Evolutionary conservation across 2,888 invertebrate genomes (phyloP), one percentile per base, ranked within the genome.

Genomic region (Meghimatium bilineatum): DNA sequence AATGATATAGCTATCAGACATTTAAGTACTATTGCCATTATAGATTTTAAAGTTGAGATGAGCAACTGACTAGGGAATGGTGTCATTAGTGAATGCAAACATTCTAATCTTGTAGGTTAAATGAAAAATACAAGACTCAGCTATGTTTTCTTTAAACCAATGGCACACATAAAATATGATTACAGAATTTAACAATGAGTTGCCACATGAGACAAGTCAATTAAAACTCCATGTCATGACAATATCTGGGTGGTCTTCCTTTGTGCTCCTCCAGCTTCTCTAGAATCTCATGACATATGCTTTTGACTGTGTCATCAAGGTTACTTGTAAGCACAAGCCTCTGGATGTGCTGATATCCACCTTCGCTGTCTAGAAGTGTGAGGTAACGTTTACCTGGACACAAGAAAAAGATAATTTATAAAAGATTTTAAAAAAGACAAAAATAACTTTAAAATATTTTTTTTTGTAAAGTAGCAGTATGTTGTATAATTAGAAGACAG

Each of bases 201-300:
- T 29, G 52, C 74, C 74, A 29, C 32, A 52, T 34, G 20, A 32
- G 32, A 52, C 23, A 32, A 52, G 74, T 74, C 0, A 49, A 20
- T 32, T 69, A 82, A 76, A 76, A 67, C 76, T 82, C 82, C 82
- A 82, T 82, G 12, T 82, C 82, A 29, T 66, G 49, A 52, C 56
- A 67, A 34, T 29, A 67, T 82, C 82, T 82, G 23, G 71, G 49
- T 77, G 80, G 80, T 38, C 56, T 69, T 20, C 84, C 84, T 60
- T 76, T 80, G 29, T 80, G 77, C 29, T 84, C 84, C 26, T 80
- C 76, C 67, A 84, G 34, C 63, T 84, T 84, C 5, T 56, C 63
- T 56, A 84, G 34, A 8, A 84, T 84, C 34, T 84, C 84, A 14
- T 84, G 75, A 52, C 84, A 80, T 34, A 84, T 84, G 32, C 23